These are phyloP conservation scores for Nephrotoma guestfalica DNA, from an alignment of 2,888 invertebrate species.

Conservation along the genomic window DNA sequence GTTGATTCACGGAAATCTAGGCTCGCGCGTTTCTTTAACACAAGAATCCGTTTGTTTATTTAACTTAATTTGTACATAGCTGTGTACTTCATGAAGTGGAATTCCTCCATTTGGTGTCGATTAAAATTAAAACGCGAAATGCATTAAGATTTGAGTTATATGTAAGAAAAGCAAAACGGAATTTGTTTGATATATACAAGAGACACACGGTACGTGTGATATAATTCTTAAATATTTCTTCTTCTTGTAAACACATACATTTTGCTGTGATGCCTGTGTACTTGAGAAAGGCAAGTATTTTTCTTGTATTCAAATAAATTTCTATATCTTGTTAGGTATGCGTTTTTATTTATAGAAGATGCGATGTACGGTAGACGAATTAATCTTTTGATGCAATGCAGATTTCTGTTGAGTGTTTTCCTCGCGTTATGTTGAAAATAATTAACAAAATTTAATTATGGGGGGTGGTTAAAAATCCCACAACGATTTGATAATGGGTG, in stretches of 20 bases:
- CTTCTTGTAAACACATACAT: neutral
- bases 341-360: neutral
- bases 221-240: neutral
- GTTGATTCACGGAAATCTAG: neutral
- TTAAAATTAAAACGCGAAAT: neutral
- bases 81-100: neutral
- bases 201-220: neutral
- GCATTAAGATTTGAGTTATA: neutral
- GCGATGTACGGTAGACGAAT: neutral
- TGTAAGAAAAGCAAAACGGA: neutral
- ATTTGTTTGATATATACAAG: neutral
- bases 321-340: neutral
- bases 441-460: too few species aligned
- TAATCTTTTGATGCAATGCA: neutral
- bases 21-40: neutral
- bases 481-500: too few species aligned
- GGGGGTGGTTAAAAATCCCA: too few species aligned
- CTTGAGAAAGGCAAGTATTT: neutral
- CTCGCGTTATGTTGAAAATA: too few species aligned
- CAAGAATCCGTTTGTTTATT: neutral
- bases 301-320: neutral
- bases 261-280: neutral
- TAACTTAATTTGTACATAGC: neutral
- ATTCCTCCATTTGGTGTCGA: neutral
- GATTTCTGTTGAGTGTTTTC: neutral